Evolutionary conservation across 2,888 invertebrate species (phyloP).

Genomic region (Eupithecia dodoneata): DNA sequence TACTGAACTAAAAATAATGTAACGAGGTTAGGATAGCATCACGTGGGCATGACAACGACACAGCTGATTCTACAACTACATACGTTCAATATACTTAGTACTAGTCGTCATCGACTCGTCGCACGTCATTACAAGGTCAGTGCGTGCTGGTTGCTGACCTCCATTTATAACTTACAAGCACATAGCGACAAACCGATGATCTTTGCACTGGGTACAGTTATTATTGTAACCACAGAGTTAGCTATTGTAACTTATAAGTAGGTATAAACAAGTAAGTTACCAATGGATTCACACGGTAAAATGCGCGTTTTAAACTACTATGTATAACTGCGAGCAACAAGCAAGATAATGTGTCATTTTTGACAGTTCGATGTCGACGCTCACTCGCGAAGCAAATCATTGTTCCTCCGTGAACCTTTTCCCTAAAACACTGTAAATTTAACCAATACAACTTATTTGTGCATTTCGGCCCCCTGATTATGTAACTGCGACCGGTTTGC

Average conservation of each 20-base stretch:
- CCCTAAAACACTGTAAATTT: no score
- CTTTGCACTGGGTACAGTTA: background rate
- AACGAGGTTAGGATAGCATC: slow-evolving; percentile 7
- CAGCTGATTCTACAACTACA: slow-evolving; percentile 9
- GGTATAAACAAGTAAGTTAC: background rate
- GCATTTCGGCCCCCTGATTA: no score
- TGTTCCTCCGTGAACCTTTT: no score
- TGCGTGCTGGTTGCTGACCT: slow-evolving; percentile 29
- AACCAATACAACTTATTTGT: no score
- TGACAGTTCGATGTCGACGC: no score
- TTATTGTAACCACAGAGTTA: background rate
- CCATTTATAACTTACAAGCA: slow-evolving; percentile 10
- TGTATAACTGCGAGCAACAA: no score
- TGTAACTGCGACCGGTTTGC: no score
- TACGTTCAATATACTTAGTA: background rate
- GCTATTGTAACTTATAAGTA: background rate
- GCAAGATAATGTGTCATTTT: no score
- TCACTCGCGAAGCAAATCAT: no score
- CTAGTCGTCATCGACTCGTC: slow-evolving; percentile 8
- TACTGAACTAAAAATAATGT: slow-evolving; percentile 8
- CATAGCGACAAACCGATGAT: slow-evolving; percentile 15
- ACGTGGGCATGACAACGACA: background rate
- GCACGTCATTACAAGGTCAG: slow-evolving; percentile 35
- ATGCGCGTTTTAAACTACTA: background rate
- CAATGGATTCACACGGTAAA: background rate